Evolutionary conservation across 2,797 vertebrate genomes (phyloP), one percentile per base, ranked within the genome.

Genomic region (Melanotaenia boesemani): DNA sequence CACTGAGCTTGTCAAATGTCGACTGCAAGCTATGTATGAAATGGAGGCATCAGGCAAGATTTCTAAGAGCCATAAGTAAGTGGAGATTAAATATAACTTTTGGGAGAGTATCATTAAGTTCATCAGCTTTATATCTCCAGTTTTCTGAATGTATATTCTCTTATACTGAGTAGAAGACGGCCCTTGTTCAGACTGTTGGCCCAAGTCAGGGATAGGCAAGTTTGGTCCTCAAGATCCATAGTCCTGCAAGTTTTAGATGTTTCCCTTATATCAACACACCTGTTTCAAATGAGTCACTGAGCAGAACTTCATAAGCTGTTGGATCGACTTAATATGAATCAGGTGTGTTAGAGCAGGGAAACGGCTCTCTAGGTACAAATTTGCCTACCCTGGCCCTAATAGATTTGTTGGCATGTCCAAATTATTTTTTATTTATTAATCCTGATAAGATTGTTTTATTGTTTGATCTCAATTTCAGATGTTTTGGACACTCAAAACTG

Each of bases 1-100:
- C 71, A 97, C 97, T 0, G 98, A 99, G 86, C 95, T 99, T 1
- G 96, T 99, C 63, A 99, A 99, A 91, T 99, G 98, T 87, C 95
- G 98, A 6, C 94, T 99, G 48, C 98, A 99, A 91, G 93, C 97
- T 79, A 99, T 99, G 98, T 95, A 96, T 0, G 98, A 99, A 83
- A 97, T 99, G 98, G 91, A 96, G 82, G 28, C 93, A 0, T 96
- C 97, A 0, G 97, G 97, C 36, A 98, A 96, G 88, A 95, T 99
- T n/a, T 74, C 91, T 4, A 89, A 88, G 46, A 94, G 95, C 70
- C 96, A 97, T 5, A 97, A 96, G 97, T 99, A 94, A 95, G 96
- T 86, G 2, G 2, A 10, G 34, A 57, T 74, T 56, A 20, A 41
- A 39, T 36, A n/a, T 1, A 24, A 22, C 8, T 41, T 65, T 65